Conservation (phyloP, 2,113 vertebrate species). For the Delphinus delphis region DNA sequence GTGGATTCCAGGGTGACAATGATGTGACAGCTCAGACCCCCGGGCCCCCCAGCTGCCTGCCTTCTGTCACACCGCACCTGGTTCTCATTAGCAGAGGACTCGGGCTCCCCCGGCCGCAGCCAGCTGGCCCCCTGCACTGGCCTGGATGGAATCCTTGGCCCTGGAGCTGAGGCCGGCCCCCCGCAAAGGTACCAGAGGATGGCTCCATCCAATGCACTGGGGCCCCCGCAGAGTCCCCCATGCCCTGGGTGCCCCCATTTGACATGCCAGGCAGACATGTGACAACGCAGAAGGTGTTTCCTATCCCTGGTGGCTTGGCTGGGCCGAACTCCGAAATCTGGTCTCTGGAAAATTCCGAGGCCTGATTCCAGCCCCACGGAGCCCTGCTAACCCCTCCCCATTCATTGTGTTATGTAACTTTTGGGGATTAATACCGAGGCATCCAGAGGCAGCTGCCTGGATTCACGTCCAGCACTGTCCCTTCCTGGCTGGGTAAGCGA, state of each 20-base stretch:
- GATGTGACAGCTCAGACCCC: neutral
- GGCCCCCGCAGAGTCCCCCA: too few relatives aligned
- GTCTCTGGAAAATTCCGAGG: conserved; percentile 72
- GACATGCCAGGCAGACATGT: neutral
- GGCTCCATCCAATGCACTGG: neutral
- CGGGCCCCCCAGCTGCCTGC: neutral
- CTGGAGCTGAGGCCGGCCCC: neutral
- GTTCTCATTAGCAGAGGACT: neutral
- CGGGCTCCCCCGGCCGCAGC: rapidly evolving
- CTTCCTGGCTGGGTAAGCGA: neutral
- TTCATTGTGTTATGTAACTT: conserved; percentile 11
- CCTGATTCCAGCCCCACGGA: conserved; percentile 17
- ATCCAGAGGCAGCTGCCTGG: neutral
- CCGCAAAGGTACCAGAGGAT: neutral
- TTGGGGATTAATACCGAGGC: neutral
- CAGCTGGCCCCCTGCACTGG: rapidly evolving
- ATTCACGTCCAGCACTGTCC: neutral
- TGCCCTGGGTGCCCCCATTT: rapidly evolving
- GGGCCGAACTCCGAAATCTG: neutral
- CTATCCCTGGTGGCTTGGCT: neutral
- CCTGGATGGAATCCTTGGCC: neutral
- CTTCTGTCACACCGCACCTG: neutral
- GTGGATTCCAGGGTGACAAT: neutral
- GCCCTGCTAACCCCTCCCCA: conserved; percentile 45
- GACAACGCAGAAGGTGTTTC: neutral